These are phyloP conservation scores for Cheilosia urbana DNA, from an alignment of 2,888 invertebrate species.

Conservation along the genomic window DNA sequence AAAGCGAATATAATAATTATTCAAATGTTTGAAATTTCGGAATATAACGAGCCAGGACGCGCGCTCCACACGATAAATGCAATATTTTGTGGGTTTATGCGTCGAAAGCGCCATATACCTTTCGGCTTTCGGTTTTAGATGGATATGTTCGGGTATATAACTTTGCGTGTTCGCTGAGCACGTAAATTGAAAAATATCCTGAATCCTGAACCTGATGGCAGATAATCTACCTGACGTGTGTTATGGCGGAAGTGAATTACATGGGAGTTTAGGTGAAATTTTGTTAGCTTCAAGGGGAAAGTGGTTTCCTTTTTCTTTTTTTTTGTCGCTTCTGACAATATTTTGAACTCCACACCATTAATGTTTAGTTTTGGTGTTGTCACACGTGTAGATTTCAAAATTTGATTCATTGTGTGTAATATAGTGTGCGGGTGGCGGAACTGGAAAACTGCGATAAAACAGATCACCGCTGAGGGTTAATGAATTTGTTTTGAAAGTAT, in stretches of 20 bases:
- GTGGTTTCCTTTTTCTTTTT: background rate
- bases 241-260: slow-evolving; percentile 72
- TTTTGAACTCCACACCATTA: background rate
- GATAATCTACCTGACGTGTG: slow-evolving; percentile 66
- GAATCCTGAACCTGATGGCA: slow-evolving; percentile 57
- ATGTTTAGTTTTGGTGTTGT: background rate
- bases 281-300: slow-evolving; percentile 23
- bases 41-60: slow-evolving; percentile 22
- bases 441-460: background rate
- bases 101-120: slow-evolving; percentile 45
- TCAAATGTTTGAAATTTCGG: slow-evolving; percentile 61
- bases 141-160: slow-evolving; percentile 37
- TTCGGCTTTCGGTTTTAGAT: slow-evolving; percentile 20
- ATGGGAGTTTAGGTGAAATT: slow-evolving; percentile 55
- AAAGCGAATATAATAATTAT: slow-evolving; percentile 68
- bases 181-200: slow-evolving; percentile 72
- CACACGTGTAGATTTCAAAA: background rate
- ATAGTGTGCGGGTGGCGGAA: background rate
- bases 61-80: slow-evolving; percentile 58
- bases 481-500: too few species aligned
- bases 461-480: background rate
- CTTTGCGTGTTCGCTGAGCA: slow-evolving; percentile 57
- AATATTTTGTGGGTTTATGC: slow-evolving; percentile 72
- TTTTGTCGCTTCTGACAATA: background rate
- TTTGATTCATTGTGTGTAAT: background rate